These are phyloP conservation scores for Drosophila robusta DNA, from an alignment of 2,888 invertebrate species.

Conservation along the genomic window DNA sequence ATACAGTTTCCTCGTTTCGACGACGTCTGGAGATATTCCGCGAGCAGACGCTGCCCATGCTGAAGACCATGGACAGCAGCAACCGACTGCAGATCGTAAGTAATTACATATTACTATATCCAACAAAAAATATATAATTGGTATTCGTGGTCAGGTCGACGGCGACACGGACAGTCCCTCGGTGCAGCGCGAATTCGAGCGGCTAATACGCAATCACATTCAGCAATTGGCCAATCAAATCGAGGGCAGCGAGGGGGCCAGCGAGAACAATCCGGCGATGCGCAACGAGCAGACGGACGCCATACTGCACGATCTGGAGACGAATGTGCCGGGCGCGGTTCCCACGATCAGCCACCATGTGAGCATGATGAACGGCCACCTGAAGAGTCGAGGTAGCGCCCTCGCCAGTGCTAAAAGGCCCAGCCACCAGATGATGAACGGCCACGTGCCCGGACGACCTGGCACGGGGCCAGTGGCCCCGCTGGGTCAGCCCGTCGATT, in stretches of 20 bases:
- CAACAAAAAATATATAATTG: too few relatives aligned
- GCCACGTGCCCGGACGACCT: constrained; percentile 65
- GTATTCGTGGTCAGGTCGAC: constrained; percentile 88
- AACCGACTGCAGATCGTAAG: constrained; percentile 94
- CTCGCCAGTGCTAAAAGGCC: constrained; percentile 50
- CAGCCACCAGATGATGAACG: constrained; percentile 77
- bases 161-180: constrained; percentile 93
- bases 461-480: constrained; percentile 60
- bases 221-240: constrained; percentile 85
- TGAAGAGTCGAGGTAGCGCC: constrained; percentile 77
- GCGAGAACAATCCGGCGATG: constrained; percentile 49
- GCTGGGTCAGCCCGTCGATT: constrained; percentile 75
- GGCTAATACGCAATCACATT: constrained; percentile 89
- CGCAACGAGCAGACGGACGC: constrained; percentile 81
- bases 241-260: constrained; percentile 54
- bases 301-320: constrained; percentile 84
- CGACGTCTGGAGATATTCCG: constrained; percentile 94
- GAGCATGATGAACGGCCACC: constrained; percentile 84
- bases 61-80: constrained; percentile 93
- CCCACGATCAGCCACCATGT: constrained; percentile 85
- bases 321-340: constrained; percentile 84
- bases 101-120: too few relatives aligned
- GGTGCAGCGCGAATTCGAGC: constrained; percentile 91
- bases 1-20: constrained; percentile 94
- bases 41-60: constrained; percentile 94